Evolutionary conservation across 2,797 vertebrate genomes (phyloP), one percentile per base, ranked within the genome.

Genomic region (Arremon aurantiirostris): DNA sequence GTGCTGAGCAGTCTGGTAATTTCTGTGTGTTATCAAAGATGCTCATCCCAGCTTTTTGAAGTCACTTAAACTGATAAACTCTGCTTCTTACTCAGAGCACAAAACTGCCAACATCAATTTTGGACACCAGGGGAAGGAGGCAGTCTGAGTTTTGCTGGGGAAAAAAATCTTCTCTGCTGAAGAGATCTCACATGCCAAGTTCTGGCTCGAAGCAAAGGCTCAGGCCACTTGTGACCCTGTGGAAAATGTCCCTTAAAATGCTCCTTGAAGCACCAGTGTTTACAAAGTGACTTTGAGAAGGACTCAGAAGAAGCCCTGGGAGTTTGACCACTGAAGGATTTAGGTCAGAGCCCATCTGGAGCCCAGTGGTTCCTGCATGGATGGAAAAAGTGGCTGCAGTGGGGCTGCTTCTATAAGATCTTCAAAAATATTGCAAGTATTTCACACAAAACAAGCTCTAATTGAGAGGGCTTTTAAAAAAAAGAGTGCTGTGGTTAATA

Each of bases 71-170:
- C 72, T 65, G 61, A 91, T 78, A 83, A 93, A 93, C 57, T 82
- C 71, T 32, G 44, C 77, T 77, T 47, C 70, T 91, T 21, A 69
- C 89, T 83, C 53, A 71, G 49, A 94, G 93, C 87, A 81, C 87
- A 81, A 30, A 94, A 21, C 79, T 76, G 94, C 66, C 95, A 95
- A n/a, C 69, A 61, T 79, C 76, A 20, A 75, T 90, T 94, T 15
- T 30, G 82, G 46, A 14, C 53, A 81, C 30, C 6, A 9, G 79
- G 61, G 46, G 8, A 75, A 60, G 46, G 50, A 82, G 26, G 14
- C 14, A 71, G 14, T 12, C 34, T 18, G 75, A 71, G 21, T 59
- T 84, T 32, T 0, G 20, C 47, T 49, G 14, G 52, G 46, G 39
- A 6, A 60, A 46, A 79, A 53, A 80, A 83, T 23, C 35, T 65